Base-by-base conservation (phyloP, 1,140 invertebrate species). In the Babylonia areolata region DNA sequence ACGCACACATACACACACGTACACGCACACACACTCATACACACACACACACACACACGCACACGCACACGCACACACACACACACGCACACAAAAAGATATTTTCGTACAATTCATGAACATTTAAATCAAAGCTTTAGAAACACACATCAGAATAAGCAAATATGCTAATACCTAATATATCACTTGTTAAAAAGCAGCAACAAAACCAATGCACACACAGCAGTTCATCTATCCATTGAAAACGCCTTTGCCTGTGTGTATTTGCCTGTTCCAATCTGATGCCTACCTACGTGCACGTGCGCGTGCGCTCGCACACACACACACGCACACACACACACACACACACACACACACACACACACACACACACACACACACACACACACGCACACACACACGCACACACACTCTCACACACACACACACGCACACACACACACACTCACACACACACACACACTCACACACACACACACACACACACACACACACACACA, bases 401-500 rank as follows among this genome's bases (percentile, higher is more conserved):
- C 69, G 35, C 6, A 73, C 69, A 73, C n/a, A 35, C 69, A 73
- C n/a, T 6, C 69, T 6, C 31, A 35, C 69, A 23, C 69, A 73
- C 69, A 35, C 69, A 35, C 69, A 73, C 69, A 35, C 69, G 17
- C 69, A 73, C 69, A 35, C 69, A 73, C 69, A 35, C 69, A 73
- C 69, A 73, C 69, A 73, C 69, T 33, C 69, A 73, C 69, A 73
- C 69, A 73, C 69, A 73, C 69, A 73, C 69, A 73, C 69, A 73
- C 69, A 73, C 69, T 33, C 69, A 73, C n/a, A 73, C n/a, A 33
- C 31, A 73, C 31, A 35, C n/a, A 73, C n/a, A 73, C 20, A 73
- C 69, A 73, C n/a, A 73, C 20, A 73, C 69, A 73, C n/a, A 73
- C n/a, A 73, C 69, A 73, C n/a, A 35, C n/a, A 73, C 69, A 73